Base-by-base conservation (phyloP, 2,113 vertebrate species). In the Lampris megalopsis region DNA sequence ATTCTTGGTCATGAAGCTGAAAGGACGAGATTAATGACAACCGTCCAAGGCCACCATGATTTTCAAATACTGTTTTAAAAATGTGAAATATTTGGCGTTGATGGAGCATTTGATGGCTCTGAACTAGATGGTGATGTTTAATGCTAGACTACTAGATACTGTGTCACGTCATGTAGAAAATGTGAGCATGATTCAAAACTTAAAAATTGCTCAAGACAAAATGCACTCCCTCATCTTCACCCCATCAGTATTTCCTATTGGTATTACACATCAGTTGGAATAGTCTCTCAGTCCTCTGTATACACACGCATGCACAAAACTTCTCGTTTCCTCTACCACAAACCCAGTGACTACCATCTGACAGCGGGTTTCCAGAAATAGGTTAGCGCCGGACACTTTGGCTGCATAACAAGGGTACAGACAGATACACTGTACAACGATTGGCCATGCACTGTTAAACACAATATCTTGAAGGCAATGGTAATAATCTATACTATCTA, bases 361-460 rank as follows among this genome's bases (percentile, higher is more conserved):
- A 92, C 76, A 81, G 80, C 67, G 71, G 80, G 77, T 63, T 66
- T 88, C 89, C 86, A 86, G 73, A 91, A 91, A 92, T 91, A 92
- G 82, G 89, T 63, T 48, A 5, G 37, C 53, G 77, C 42, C 9
- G 75, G 50, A 61, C 62, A 54, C 42, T 81, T 43, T 77, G 89
- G 89, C 89, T 90, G 84, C 73, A 63, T 50, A 38, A 42, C 4
- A 62, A 57, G 41, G 40, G 40, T 10, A 71, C 71, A 72, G 57
- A 61, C 64, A 74, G 62, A 83, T 48, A 49, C 56, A 77, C 73
- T 75, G 57, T 62, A 49, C 59, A 42, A 81, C 59, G 52, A 43
- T 68, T 43, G 64, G 24, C 9, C 6, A 6, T 5, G 24, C 40
- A 76, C 38, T 66, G 77, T 72, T 40, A 59, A 13, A 66, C 45